Evolutionary conservation across 1,140 invertebrate genomes (phyloP), one percentile per base, ranked within the genome.

Genomic region (Acyrthosiphon pisum): DNA sequence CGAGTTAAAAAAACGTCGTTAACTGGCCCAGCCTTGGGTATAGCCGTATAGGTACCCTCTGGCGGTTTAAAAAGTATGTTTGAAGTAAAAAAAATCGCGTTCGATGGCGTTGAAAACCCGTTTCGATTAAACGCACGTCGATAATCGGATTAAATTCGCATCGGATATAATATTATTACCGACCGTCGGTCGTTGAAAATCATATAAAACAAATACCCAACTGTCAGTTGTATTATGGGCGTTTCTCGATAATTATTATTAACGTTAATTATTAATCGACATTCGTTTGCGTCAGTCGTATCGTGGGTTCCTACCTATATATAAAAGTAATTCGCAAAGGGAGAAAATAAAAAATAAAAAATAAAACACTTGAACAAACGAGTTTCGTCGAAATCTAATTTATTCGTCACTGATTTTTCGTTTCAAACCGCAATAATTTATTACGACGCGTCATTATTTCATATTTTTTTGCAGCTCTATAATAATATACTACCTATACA

Each of bases 391-490:
- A 76, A 76, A 76, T 76, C 30, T 4, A 76, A 76, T 76, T 76
- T 76, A 76, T 76, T n/a, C 60, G 14, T n/a, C n/a, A 76, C 60
- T n/a, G 60, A 35, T 76, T 76, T 76, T n/a, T n/a, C 4, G 60
- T 76, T 76, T n/a, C 60, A n/a, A n/a, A 76, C 60, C 60, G n/a
- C n/a, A 76, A 60, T 56, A 23, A 60, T 76, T 76, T n/a, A 76
- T 76, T n/a, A n/a, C 14, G 60, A 76, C 60, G n/a, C 14, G n/a
- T 76, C 30, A n/a, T 76, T 76, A 76, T 76, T 76, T 76, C n/a
- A 14, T 76, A 14, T 76, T 68, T 68, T 26, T 68, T 76, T n/a
- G 14, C 14, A 18, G n/a, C 30, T 76, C 30, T 20, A n/a, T 41
- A 41, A 41, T 41, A 41, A 41, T 76, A 14, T 76, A 76, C 30